Evolutionary conservation across 92 coral and sea anemone species (phyloP), one percentile per base, ranked within the genome.

Genomic region (Paramuricea clavata): DNA sequence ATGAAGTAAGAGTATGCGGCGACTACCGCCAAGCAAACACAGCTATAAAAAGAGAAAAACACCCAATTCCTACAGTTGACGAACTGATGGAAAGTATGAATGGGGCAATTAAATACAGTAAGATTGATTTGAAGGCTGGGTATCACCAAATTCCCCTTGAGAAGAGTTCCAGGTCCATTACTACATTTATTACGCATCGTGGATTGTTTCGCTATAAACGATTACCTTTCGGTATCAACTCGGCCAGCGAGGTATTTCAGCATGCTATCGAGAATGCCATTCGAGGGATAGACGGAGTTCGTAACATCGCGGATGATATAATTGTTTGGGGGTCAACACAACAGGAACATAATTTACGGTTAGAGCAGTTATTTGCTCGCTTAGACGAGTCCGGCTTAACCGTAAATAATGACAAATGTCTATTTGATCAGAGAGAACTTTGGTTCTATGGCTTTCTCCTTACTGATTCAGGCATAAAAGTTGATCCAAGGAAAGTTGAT

Each of bases 261-360:
- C 76, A 72, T 62, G 76, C 85, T 56, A 78, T 69, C 15, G 84
- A 49, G 75, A 78, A 86, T 54, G 78, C 85, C 8, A 86, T 91
- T 76, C 83, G 91, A 78, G 69, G 92, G 60, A 78, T 88, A 78
- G 60, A 88, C 71, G 89, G 85, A 69, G 85, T 91, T 69, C 83
- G 91, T 81, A 28, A 87, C 81, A 76, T 86, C 10, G 84, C 89
- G 31, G 78, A 76, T 47, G 84, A 86, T 16, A 39, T 62, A 39
- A 78, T 44, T 88, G 56, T 27, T 84, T 91, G 67, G 87, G 89
- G 60, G 77, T 91, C 79, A 91, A 91, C 57, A 84, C 94, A 50
- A 91, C 92, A 61, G 73, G 10, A 57, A 57, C 65, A 57, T 57
- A 26, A 57, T 25, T 6, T n/a, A 22, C 26, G 65, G 31, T 57